Evolutionary conservation across 2,113 vertebrate genomes (phyloP), one percentile per base, ranked within the genome.

Genomic region (Phasianus colchicus): DNA sequence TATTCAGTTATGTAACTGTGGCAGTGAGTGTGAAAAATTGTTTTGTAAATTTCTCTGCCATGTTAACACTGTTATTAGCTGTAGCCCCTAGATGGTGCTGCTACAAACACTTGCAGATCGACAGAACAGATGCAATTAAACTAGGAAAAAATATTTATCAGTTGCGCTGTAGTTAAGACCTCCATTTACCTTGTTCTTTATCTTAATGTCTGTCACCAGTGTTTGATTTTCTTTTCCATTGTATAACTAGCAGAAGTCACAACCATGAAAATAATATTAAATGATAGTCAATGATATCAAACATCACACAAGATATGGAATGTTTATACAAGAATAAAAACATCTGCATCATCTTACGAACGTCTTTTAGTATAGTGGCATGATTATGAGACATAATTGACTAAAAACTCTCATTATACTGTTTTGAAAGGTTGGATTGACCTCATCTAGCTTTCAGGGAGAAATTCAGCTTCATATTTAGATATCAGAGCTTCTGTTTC

Each of bases 51-150:
- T 20, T 50, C 12, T 29, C 27, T 70, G 6, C 15, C 15, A 4
- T 9, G 4, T 69, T 29, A 70, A 2, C 48, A 18, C 27, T 36
- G 17, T 34, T 71, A 14, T 45, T 52, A 57, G 3, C 55, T 87
- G 32, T 66, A 69, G 57, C 91, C 94, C 43, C 94, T 95, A 96
- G 94, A 94, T 96, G 96, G 95, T 90, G 92, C 85, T 95, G 40
- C 65, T 83, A 69, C 60, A 96, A 95, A 72, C 1, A 1, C 25
- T 71, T 54, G 54, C 0, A 0, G 40, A 9, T 52, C 75, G 60
- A 67, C 21, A 16, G n/a, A 61, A 21, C 13, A 36, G 0, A 38
- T 0, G 0, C 40, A 71, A 9, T 25, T 43, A 67, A 13, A 48
- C 38, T n/a, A 36, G 63, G 17, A 40, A 55, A 93, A 89, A 17